Evolutionary conservation across 2,797 vertebrate genomes (phyloP), one percentile per base, ranked within the genome.

Genomic region (Danio aesculapii): DNA sequence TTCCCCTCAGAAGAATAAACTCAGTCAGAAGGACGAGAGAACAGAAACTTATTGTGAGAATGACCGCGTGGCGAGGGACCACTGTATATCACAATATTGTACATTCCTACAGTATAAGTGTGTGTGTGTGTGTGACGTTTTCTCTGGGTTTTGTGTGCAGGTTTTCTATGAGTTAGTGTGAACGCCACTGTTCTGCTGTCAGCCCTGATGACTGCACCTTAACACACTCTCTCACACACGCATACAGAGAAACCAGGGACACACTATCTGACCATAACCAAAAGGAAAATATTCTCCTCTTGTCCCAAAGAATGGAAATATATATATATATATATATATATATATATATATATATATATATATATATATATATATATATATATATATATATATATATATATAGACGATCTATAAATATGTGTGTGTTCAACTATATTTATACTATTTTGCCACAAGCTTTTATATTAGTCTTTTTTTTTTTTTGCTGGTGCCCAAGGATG

Each of bases 381-480:
- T 30, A 30, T 30, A 30, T 30, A 30, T 30, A 68, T 62, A 75
- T 47, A 74, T 47, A 39, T 44, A 44, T 70, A 61, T 46, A 58
- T 30, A 30, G 30, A 30, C 30, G 30, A 30, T 30, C 30, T 30
- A 30, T 30, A 30, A 30, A 30, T 30, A 30, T 62, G 63, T 62
- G 57, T 63, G 77, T 63, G 77, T 52, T 63, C 69, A 79, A 52
- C 55, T 85, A 62, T 86, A 84, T 85, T 85, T 88, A 85, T 87
- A 83, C 67, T 47, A 73, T 70, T 82, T 84, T 71, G 66, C 77
- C 69, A 72, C 79, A 53, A 81, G 77, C 64, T 84, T 83, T 82
- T 61, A 70, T 85, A 85, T 81, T 63, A 30, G 30, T 30, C 30
- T 30, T 30, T 85, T 81, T 59, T 85, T 81, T 59, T 68, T 79